These are phyloP conservation scores for Paradoxurus hermaphroditus DNA, from an alignment of 2,113 vertebrate genomes.

Conservation along the genomic window DNA sequence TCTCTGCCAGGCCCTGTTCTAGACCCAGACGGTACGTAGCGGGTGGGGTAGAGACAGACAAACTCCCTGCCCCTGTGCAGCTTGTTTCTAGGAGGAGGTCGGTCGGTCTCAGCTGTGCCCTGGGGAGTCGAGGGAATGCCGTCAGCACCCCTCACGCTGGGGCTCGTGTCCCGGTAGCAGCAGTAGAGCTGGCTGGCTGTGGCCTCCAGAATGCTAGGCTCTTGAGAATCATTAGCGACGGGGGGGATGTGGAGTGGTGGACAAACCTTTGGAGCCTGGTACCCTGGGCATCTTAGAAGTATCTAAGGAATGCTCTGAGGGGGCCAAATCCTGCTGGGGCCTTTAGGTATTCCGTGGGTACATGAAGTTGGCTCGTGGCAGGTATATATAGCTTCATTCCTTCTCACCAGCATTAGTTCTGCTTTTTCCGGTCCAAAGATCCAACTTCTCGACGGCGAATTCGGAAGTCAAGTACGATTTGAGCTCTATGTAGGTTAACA, in stretches of 20 bases:
- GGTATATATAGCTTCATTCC: fast-evolving
- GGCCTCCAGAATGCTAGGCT: background rate
- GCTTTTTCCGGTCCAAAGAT: background rate
- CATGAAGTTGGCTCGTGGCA: background rate
- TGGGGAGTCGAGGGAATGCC: background rate
- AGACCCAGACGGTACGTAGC: background rate
- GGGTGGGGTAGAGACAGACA: too few relatives aligned
- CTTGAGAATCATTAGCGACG: background rate
- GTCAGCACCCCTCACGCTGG: background rate
- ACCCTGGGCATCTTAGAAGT: background rate
- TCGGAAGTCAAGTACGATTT: background rate
- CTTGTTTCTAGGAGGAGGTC: background rate
- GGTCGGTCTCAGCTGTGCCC: background rate
- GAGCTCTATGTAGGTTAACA: background rate
- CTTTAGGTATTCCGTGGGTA: background rate
- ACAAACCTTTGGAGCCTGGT: background rate
- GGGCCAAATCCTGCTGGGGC: background rate
- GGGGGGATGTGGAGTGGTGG: background rate
- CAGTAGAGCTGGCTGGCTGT: fast-evolving
- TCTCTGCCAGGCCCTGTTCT: background rate
- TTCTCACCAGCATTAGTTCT: background rate
- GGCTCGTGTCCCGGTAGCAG: too few relatives aligned
- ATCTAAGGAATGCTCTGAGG: background rate
- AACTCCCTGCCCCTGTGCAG: fast-evolving
- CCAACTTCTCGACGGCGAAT: background rate